Percentiles rank a stretch among this genome's conserved stretches.
phyloP scores from a whole-genome alignment of 37 sponge, comb jelly and placozoan species.

The Bolinopsis microptera region DNA sequence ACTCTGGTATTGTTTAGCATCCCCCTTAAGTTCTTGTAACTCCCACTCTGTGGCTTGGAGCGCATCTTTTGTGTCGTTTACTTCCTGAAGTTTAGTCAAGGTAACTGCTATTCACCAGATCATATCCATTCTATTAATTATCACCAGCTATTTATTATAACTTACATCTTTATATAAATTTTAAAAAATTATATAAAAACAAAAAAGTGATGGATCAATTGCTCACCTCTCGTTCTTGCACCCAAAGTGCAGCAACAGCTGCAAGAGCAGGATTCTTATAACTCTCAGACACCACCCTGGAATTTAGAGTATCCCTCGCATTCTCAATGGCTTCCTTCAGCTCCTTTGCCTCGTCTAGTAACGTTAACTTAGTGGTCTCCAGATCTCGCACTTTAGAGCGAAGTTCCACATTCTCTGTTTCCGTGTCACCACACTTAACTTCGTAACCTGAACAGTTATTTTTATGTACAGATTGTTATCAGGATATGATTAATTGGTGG shows the following conservation, averaged over 20 bases:
- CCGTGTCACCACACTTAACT: slow-evolving; percentile 6
- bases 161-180: not conserved
- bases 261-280: slow-evolving; percentile 48
- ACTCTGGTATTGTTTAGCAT: not conserved
- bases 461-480: no score
- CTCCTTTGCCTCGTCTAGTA: not conserved
- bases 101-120: no score
- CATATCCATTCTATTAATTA: no score
- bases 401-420: not conserved
- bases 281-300: not conserved
- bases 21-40: not conserved
- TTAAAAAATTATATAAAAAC: no score
- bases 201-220: no score
- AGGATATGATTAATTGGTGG: no score
- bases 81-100: slow-evolving; percentile 7
- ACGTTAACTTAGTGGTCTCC: not conserved
- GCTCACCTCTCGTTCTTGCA: slow-evolving; percentile 44
- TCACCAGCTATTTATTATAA: not conserved
- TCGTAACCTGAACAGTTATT: slow-evolving; percentile 20
- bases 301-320: not conserved
- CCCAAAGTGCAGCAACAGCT: slow-evolving; percentile 35
- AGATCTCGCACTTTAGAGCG: not conserved
- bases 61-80: not conserved
- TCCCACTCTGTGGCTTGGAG: slow-evolving; percentile 46
- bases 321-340: slow-evolving; percentile 46